phyloP scores from a whole-genome alignment of 2,797 vertebrate species.

The Allobates femoralis region DNA sequence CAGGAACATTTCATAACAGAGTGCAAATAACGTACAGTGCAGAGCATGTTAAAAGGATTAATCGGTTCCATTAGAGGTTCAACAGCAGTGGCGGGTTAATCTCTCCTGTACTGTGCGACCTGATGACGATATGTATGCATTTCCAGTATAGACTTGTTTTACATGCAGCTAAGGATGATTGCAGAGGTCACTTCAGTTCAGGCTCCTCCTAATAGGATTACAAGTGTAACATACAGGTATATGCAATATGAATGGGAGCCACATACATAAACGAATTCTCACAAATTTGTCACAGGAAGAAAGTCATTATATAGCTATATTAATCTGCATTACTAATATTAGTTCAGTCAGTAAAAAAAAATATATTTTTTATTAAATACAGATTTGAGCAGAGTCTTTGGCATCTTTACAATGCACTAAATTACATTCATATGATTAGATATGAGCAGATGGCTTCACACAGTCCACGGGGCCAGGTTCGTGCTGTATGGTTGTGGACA shows the following conservation, averaged over 20 bases:
- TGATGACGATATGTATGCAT: constrained; percentile 9
- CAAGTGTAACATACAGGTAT: constrained; percentile 18
- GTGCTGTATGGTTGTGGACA: no score
- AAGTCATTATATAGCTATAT: background rate
- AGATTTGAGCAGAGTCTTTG: background rate
- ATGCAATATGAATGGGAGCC: constrained; percentile 22
- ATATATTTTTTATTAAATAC: background rate
- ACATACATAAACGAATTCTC: constrained; percentile 15
- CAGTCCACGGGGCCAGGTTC: no score
- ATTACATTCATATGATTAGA: no score
- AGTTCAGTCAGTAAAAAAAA: background rate
- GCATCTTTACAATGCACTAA: background rate
- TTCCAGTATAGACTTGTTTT: constrained; percentile 46
- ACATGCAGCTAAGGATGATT: constrained; percentile 41
- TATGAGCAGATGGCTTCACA: no score
- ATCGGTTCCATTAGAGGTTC: constrained; percentile 10
- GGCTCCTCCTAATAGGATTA: constrained; percentile 40
- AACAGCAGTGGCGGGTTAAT: constrained; percentile 24
- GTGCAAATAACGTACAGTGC: constrained; percentile 10
- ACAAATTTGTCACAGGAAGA: background rate
- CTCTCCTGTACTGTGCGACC: constrained; percentile 5
- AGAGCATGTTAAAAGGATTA: constrained; percentile 38
- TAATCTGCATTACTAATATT: background rate
- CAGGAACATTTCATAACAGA: background rate
- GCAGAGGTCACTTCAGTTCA: constrained; percentile 50